Percentiles rank a stretch among this genome's conserved stretches.
phyloP scores from a whole-genome alignment of 2,797 vertebrate species.

The Pterois miles region DNA sequence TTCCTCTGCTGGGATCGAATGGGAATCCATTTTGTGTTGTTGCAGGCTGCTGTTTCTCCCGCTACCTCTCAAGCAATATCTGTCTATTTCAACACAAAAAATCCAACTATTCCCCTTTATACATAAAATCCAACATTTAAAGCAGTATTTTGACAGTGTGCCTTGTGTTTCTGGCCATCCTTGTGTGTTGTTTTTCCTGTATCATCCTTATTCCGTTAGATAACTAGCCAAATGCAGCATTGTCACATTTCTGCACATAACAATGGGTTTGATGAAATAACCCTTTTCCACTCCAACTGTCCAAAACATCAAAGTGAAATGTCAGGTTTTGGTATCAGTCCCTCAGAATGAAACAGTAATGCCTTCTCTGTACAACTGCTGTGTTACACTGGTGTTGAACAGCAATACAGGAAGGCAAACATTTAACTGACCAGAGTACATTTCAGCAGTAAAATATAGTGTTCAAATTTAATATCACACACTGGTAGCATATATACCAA shows the following conservation, averaged over 20 bases:
- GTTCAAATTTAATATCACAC: not conserved
- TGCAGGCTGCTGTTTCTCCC: constrained; percentile 28
- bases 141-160: not conserved
- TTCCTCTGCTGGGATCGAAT: constrained; percentile 24
- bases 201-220: not conserved
- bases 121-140: not conserved
- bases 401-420: not conserved
- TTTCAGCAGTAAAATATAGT: not conserved
- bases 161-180: not conserved
- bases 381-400: not conserved
- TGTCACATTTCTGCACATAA: not conserved
- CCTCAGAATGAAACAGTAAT: not conserved
- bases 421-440: not conserved
- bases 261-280: not conserved
- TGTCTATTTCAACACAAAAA: constrained; percentile 12
- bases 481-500: not conserved
- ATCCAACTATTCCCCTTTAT: not conserved
- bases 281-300: not conserved
- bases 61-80: constrained; percentile 26
- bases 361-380: not conserved
- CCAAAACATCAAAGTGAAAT: not conserved
- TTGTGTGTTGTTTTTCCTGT: not conserved
- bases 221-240: not conserved
- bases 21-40: constrained; percentile 59
- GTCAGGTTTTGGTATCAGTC: not conserved